A percentile compares a stretch with the other conserved stretches of the same genome.
Conservation (phyloP, 2,888 invertebrate species). For the Odontocerum albicorne region DNA sequence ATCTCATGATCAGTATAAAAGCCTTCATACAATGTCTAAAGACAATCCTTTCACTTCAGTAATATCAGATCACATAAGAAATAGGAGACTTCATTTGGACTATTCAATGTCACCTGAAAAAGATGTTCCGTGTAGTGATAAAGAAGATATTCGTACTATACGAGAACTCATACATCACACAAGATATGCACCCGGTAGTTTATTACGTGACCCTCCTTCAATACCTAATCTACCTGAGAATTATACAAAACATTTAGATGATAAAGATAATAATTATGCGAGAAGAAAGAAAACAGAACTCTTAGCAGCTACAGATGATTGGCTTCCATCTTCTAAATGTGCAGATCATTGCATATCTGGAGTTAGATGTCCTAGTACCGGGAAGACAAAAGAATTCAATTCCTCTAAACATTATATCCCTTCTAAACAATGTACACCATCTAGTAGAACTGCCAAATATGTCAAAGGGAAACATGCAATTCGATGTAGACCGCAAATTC, state of each 20-base stretch:
- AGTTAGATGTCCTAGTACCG: not conserved
- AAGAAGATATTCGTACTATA: slow-evolving; percentile 1
- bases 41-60: slow-evolving; percentile 20
- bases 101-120: not conserved
- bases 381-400: too few relatives aligned
- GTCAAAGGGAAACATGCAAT: not conserved
- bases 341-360: not conserved
- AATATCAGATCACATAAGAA: slow-evolving; percentile 22
- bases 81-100: slow-evolving; percentile 1
- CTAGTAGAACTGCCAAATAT: slow-evolving; percentile 4
- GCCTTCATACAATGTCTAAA: slow-evolving; percentile 15
- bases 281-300: slow-evolving; percentile 8
- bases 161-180: slow-evolving; percentile 16
- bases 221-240: slow-evolving; percentile 20
- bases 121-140: not conserved
- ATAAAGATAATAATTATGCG: not conserved
- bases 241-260: slow-evolving; percentile 4
- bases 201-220: not conserved
- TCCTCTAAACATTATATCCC: too few relatives aligned
- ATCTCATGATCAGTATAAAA: too few relatives aligned
- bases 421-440: too few relatives aligned
- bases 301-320: slow-evolving; percentile 3
- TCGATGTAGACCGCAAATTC: slow-evolving; percentile 1
- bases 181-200: slow-evolving; percentile 7
- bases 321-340: slow-evolving; percentile 3